These are phyloP conservation scores for Artibeus jamaicensis DNA, from an alignment of 2,797 vertebrate genomes.

Conservation along the genomic window DNA sequence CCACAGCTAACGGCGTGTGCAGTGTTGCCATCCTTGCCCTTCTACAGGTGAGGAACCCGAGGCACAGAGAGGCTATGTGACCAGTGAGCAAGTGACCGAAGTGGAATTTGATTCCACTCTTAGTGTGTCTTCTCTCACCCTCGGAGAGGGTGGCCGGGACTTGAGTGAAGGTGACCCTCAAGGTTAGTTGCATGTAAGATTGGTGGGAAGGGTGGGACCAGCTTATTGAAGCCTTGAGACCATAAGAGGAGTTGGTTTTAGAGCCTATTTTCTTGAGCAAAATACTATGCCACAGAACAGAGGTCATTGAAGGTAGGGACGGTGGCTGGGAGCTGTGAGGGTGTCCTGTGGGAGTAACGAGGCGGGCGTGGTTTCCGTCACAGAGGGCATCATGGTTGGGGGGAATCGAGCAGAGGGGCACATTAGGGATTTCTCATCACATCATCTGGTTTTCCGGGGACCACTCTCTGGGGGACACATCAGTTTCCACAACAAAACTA, in stretches of 20 bases:
- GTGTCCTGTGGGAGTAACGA: background rate
- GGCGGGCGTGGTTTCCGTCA: background rate
- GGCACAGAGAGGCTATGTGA: background rate
- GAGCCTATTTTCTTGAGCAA: background rate
- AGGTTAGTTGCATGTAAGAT: background rate
- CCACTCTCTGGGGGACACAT: background rate
- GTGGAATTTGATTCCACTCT: background rate
- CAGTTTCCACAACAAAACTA: background rate
- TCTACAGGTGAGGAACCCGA: background rate
- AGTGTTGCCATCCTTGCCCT: background rate
- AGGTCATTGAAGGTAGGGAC: background rate
- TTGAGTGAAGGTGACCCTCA: background rate
- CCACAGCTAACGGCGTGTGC: accelerated
- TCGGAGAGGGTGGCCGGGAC: background rate
- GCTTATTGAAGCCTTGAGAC: background rate
- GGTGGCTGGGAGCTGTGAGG: background rate
- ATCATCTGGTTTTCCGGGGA: background rate
- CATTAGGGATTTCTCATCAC: background rate
- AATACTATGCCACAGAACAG: background rate
- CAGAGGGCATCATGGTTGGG: background rate
- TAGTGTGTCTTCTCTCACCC: background rate
- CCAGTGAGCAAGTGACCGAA: background rate
- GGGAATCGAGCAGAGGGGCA: background rate
- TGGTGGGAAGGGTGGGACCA: background rate
- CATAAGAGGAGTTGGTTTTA: background rate